Evolutionary conservation across 2,888 invertebrate species (phyloP), one percentile per base, ranked within the genome.

Genomic region (Stenodera caucasica): DNA sequence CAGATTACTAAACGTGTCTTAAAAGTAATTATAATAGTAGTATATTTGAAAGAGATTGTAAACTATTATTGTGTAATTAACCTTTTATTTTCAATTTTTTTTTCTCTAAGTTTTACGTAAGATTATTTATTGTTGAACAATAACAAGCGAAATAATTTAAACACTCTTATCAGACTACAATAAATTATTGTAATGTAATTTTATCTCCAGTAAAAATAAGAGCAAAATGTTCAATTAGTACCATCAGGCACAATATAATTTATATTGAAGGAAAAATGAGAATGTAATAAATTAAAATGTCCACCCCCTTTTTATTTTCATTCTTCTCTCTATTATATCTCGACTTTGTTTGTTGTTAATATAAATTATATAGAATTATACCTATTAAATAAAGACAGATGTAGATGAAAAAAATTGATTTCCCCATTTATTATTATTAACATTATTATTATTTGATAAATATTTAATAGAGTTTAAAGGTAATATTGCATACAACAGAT

Each of bases 401-500:
- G 52, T 14, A 57, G 49, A 60, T 57, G 60, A 49, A 37, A 57
- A 14, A 15, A 37, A 37, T 37, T 37, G 57, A 49, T 57, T 45
- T 50, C n/a, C n/a, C n/a, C n/a, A n/a, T n/a, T n/a, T n/a, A n/a
- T n/a, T n/a, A n/a, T n/a, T n/a, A n/a, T n/a, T n/a, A n/a, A n/a
- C n/a, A n/a, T n/a, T n/a, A n/a, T n/a, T n/a, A 49, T 15, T 57
- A 56, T 57, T 57, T 53, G 37, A 53, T 30, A 32, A 51, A 30
- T 30, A 32, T 51, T 51, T 32, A 18, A 57, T 50, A 50, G 51
- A 40, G 45, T 49, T 40, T 32, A n/a, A 35, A 32, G 37, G 52
- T 53, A 58, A 40, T 55, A 53, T 32, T n/a, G n/a, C n/a, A 58
- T 57, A 53, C 53, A 66, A 65, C 67, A 67, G 64, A 62, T 67